A percentile compares a stretch with the other conserved stretches of the same genome.
These are phyloP conservation scores for Sesia apiformis DNA, from an alignment of 2,888 invertebrate genomes.

Conservation along the genomic window DNA sequence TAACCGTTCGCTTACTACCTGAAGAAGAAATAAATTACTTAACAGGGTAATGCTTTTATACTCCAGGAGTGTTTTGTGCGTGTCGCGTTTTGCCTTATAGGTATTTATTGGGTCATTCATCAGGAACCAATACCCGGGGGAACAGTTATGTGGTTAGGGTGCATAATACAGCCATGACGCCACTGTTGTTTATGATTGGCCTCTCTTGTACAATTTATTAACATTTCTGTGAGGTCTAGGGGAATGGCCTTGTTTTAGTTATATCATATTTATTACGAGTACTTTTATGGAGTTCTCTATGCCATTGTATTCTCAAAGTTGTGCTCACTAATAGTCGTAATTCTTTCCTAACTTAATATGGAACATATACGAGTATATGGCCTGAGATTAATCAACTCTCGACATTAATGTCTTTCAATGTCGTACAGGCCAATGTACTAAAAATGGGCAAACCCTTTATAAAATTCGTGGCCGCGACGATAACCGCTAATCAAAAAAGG, in stretches of 20 bases:
- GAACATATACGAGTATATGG: neutral
- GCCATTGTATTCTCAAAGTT: no score
- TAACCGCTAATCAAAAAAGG: conserved; percentile 65
- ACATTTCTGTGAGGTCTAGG: conserved; percentile 29
- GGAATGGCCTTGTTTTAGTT: conserved; percentile 2
- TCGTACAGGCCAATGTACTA: neutral
- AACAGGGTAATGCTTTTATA: conserved; percentile 72
- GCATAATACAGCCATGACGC: conserved; percentile 56
- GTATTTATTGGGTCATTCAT: conserved; percentile 73
- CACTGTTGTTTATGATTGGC: conserved; percentile 54
- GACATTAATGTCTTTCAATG: neutral
- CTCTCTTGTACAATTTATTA: conserved; percentile 55
- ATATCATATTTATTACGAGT: no score
- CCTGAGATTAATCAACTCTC: neutral
- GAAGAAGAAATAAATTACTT: conserved; percentile 72
- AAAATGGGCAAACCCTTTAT: conserved; percentile 11
- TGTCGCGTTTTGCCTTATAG: conserved; percentile 65
- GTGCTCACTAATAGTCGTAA: no score
- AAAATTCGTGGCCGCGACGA: conserved; percentile 45
- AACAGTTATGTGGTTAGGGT: conserved; percentile 65
- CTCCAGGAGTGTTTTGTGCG: conserved; percentile 64
- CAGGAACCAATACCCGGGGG: conserved; percentile 63
- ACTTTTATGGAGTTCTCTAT: no score
- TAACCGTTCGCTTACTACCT: conserved; percentile 60
- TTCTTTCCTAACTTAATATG: neutral